A percentile compares a stretch with the other conserved stretches of the same genome.
phyloP scores from a whole-genome alignment of 1,140 invertebrate species.

The Zophobas morio region DNA sequence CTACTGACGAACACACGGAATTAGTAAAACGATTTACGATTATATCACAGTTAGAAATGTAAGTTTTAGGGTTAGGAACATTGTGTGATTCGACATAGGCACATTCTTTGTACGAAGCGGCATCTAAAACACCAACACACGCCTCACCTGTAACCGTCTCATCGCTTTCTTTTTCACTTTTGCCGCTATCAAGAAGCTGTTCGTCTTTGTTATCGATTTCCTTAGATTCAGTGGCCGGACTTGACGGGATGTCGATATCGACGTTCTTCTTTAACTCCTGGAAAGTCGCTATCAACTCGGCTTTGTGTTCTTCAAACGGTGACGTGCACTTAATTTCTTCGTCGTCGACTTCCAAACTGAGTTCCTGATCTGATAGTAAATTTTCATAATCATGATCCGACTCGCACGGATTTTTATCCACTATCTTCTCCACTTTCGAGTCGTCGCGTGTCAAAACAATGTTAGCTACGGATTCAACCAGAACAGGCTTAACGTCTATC shows the following conservation, averaged over 20 bases:
- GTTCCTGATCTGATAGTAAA: slow-evolving; percentile 59
- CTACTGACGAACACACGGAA: slow-evolving; percentile 6
- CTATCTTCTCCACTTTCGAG: slow-evolving; percentile 33
- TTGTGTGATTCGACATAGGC: slow-evolving; percentile 36
- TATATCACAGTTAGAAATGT: slow-evolving; percentile 47
- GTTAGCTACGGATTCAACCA: slow-evolving; percentile 58
- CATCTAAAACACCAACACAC: slow-evolving; percentile 51
- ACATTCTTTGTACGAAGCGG: slow-evolving; percentile 51
- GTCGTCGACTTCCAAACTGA: slow-evolving; percentile 43
- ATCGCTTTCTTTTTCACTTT: slow-evolving; percentile 16
- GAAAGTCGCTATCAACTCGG: slow-evolving; percentile 60
- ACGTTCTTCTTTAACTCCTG: slow-evolving; percentile 60
- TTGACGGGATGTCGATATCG: slow-evolving; percentile 27
- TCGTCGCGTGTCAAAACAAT: slow-evolving; percentile 53
- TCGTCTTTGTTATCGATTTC: slow-evolving; percentile 33
- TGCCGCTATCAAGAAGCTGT: not conserved
- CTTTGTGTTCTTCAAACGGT: slow-evolving; percentile 62
- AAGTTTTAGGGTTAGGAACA: slow-evolving; percentile 43
- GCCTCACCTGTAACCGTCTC: slow-evolving; percentile 58
- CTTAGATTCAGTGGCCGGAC: not conserved
- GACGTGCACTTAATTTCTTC: slow-evolving; percentile 55
- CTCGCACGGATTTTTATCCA: slow-evolving; percentile 42
- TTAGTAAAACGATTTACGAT: slow-evolving; percentile 8
- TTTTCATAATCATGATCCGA: slow-evolving; percentile 66
- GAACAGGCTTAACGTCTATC: slow-evolving; percentile 56